Conservation (phyloP, 2,888 invertebrate species). For the Aphidius colemani region DNA sequence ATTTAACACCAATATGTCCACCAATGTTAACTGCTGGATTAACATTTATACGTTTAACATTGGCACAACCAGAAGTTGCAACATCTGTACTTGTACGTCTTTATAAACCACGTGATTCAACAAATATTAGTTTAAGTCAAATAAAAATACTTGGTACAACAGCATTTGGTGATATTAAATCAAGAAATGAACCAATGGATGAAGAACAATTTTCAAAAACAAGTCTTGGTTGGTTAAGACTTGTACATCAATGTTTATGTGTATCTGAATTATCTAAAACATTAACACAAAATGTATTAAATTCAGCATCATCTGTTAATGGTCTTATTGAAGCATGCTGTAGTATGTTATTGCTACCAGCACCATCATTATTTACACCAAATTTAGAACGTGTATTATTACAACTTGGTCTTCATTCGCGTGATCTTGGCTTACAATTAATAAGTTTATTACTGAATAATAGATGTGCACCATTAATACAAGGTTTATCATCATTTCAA, state of each 20-base stretch:
- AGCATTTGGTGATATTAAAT: constrained; percentile 70
- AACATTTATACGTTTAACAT: constrained; percentile 82
- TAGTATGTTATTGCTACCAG: constrained; percentile 73
- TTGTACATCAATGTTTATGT: constrained; percentile 79
- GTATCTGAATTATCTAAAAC: constrained; percentile 50
- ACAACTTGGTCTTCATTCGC: constrained; percentile 70
- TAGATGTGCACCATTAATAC: constrained; percentile 56
- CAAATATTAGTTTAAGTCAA: constrained; percentile 87
- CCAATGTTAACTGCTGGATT: constrained; percentile 86
- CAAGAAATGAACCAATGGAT: constrained; percentile 60
- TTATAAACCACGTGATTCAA: constrained; percentile 87
- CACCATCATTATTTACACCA: constrained; percentile 67
- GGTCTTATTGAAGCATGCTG: constrained; percentile 74
- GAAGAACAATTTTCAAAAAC: constrained; percentile 65
- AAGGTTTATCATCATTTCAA: constrained; percentile 48
- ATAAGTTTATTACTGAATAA: constrained; percentile 67
- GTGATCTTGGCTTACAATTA: constrained; percentile 65
- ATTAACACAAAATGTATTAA: constrained; percentile 62
- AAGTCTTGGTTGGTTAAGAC: constrained; percentile 83
- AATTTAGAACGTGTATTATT: constrained; percentile 73
- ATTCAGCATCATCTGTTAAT: constrained; percentile 70
- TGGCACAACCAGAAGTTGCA: constrained; percentile 83
- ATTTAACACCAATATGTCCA: constrained; percentile 81
- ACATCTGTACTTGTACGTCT: constrained; percentile 78
- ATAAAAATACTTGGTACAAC: constrained; percentile 83